These are phyloP conservation scores for Myiotriccus ornatus DNA, from an alignment of 2,797 vertebrate species.

Conservation along the genomic window DNA sequence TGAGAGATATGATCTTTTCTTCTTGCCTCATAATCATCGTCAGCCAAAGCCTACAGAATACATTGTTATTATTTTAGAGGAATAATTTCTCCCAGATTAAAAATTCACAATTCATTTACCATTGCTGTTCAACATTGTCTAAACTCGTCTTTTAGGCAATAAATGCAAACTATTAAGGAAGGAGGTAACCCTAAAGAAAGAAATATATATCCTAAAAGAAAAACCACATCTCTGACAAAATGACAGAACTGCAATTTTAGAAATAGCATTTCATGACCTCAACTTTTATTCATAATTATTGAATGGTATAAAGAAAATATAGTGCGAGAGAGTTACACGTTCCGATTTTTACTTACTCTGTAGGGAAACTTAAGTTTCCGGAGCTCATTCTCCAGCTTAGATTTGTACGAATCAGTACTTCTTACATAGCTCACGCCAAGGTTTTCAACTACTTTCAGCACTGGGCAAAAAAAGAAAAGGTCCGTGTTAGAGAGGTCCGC, in stretches of 20 bases:
- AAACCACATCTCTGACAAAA: not conserved
- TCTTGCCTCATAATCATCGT: slow-evolving; percentile 83
- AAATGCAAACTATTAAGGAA: not conserved
- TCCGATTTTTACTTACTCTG: slow-evolving; percentile 68
- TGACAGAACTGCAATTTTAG: not conserved
- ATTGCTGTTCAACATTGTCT: not conserved
- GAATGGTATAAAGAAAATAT: not conserved
- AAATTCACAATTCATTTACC: not conserved
- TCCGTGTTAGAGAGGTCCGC: not conserved
- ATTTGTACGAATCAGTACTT: slow-evolving; percentile 71
- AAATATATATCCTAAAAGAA: not conserved
- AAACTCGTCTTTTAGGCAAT: not conserved
- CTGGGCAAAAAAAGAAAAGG: slow-evolving; percentile 65
- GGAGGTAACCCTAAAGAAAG: not conserved
- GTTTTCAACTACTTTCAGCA: slow-evolving; percentile 91
- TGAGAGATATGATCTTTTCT: slow-evolving; percentile 95
- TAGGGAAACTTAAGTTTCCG: slow-evolving; percentile 83
- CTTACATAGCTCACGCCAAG: slow-evolving; percentile 86
- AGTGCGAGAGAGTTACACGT: not conserved
- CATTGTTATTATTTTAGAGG: slow-evolving; percentile 7
- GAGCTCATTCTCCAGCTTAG: slow-evolving; percentile 77
- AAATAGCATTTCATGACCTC: not conserved
- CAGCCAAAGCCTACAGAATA: slow-evolving; percentile 57
- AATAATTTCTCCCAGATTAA: not conserved
- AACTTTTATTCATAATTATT: not conserved